Percentiles rank a stretch among this genome's conserved stretches.
phyloP scores from a whole-genome alignment of 2,888 invertebrate genomes.

The Cantharis flavilabris region DNA sequence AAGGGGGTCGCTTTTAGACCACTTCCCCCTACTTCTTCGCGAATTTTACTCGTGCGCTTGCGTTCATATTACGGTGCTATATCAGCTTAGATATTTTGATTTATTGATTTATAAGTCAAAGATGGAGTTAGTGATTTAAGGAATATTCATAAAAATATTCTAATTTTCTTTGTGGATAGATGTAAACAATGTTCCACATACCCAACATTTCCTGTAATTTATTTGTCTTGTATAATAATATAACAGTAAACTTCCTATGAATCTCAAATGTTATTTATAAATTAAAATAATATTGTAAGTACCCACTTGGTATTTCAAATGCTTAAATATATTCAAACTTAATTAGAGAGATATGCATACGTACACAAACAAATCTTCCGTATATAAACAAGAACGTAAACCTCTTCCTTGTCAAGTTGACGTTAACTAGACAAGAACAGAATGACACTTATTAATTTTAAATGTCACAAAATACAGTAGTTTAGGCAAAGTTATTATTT shows the following conservation, averaged over 20 bases:
- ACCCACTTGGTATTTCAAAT: neutral
- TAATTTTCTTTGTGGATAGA: too few species aligned
- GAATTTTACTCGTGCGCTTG: too few species aligned
- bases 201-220: too few species aligned
- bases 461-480: neutral
- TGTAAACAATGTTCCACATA: too few species aligned
- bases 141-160: too few species aligned
- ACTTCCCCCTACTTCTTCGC: too few species aligned
- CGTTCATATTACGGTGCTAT: too few species aligned
- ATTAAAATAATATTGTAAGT: neutral
- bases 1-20: too few species aligned
- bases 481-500: neutral
- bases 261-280: neutral
- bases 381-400: neutral
- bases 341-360: neutral
- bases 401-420: neutral
- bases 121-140: too few species aligned
- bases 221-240: too few species aligned
- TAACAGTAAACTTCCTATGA: neutral
- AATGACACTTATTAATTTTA: neutral
- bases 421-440: neutral
- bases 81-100: too few species aligned
- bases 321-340: neutral
- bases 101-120: too few species aligned
- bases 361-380: neutral